Conservation (phyloP, 2,113 vertebrate species). For the Grammomys surdaster region DNA sequence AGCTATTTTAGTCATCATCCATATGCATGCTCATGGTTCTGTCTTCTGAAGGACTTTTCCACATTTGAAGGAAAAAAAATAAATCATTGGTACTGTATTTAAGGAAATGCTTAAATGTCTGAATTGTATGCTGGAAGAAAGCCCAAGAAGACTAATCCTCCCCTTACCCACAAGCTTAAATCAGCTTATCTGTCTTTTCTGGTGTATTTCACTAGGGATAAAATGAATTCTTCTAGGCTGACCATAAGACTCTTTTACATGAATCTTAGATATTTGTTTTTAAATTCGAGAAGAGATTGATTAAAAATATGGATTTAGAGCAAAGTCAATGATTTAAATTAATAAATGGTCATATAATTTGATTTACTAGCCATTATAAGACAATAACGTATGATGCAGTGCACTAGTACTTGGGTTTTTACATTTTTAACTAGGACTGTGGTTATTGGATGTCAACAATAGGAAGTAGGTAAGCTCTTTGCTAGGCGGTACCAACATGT, state of each 20-base stretch:
- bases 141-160: not conserved
- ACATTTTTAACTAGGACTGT: not conserved
- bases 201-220: not conserved
- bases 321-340: not conserved
- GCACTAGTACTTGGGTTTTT: too few relatives aligned
- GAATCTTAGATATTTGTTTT: not conserved
- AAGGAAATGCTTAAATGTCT: not conserved
- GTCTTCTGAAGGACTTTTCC: not conserved
- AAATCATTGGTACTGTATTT: not conserved
- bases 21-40: not conserved
- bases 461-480: not conserved
- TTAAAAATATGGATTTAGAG: not conserved
- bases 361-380: not conserved
- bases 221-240: not conserved
- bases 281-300: not conserved
- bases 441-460: not conserved
- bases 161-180: not conserved
- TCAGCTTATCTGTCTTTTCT: rapidly evolving
- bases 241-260: not conserved
- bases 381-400: not conserved
- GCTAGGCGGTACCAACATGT: not conserved
- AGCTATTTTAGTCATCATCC: not conserved
- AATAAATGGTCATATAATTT: not conserved
- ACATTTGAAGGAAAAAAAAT: not conserved
- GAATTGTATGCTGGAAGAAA: not conserved